A percentile compares a stretch with the other conserved stretches of the same genome.
Evolutionary conservation across 2,113 vertebrate species (phyloP).

Genomic region (Stegostoma tigrinum): DNA sequence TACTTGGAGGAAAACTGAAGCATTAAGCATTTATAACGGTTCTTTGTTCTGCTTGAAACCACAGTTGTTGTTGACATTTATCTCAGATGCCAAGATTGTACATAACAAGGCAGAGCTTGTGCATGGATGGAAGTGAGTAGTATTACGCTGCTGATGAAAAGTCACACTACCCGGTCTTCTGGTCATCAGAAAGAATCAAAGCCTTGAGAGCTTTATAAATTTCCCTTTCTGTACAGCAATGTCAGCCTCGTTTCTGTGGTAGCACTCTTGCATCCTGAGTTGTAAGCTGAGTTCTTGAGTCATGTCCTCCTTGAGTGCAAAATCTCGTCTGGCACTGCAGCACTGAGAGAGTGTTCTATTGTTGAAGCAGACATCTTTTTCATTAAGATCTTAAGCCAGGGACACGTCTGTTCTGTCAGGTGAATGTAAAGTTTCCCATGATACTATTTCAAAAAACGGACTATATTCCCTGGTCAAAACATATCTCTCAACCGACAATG

Average conservation of each 20-base stretch:
- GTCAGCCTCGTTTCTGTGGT: background rate
- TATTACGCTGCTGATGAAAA: background rate
- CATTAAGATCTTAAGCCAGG: background rate
- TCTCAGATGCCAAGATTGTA: background rate
- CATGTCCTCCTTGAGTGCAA: background rate
- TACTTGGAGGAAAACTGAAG: conserved; percentile 7
- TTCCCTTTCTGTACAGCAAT: background rate
- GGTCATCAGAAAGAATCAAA: background rate
- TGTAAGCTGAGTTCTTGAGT: too few species aligned
- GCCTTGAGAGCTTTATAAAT: background rate
- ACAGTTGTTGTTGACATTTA: conserved; percentile 18
- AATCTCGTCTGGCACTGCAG: background rate
- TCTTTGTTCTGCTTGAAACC: background rate
- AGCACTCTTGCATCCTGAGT: background rate
- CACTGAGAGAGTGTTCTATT: background rate
- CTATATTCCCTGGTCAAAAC: background rate
- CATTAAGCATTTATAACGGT: conserved; percentile 18
- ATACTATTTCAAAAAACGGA: background rate
- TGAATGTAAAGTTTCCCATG: background rate
- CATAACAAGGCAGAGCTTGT: conserved; percentile 2
- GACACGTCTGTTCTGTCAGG: background rate
- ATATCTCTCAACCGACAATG: background rate
- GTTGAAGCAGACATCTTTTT: background rate
- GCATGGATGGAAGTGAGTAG: background rate
- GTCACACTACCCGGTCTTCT: background rate